Evolutionary conservation across 2,888 invertebrate species (phyloP), one percentile per base, ranked within the genome.

Genomic region (Amphipoea lucens): DNA sequence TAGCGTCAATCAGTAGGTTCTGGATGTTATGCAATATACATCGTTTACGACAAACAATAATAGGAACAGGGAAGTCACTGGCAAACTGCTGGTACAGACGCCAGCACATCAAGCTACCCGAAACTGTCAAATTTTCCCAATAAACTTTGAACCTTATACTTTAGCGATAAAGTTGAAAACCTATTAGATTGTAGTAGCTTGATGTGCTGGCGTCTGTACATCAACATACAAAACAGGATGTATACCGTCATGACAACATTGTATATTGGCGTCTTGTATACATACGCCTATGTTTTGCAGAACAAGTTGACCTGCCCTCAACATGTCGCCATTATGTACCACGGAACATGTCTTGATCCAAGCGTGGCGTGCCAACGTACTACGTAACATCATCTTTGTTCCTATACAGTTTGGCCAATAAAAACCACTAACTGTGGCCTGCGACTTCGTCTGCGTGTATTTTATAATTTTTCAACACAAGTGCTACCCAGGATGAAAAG

Each of bases 261-360:
- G n/a, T 69, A 36, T 65, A 76, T 65, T 60, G 14, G 51, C 40
- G 5, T 51, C 68, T 42, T 68, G 60, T 63, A 23, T 36, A 57
- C 51, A 79, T 54, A 54, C 20, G 66, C 29, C 29, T 54, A 73
- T 48, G 45, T 68, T 65, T 51, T 68, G 57, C 81, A 57, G 45
- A 66, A 75, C 81, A 65, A 74, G 81, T 60, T 65, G 83, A 80
- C 42, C 74, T 71, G 54, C 12, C 68, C 54, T 75, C 68, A 75
- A 75, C 81, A 69, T 72, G 71, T 65, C 51, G 45, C 85, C 60
- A 23, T 82, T 75, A 75, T 60, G 23, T 60, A 40, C 68, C 74
- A 80, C 60, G 63, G 36, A 80, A 60, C 72, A 83, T 69, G 72
- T 54, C 71, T 72, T 60, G 81, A 75, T 75, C 60, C 40, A 62